These are phyloP conservation scores for Venusia cambrica DNA, from an alignment of 2,888 invertebrate species.

Conservation along the genomic window DNA sequence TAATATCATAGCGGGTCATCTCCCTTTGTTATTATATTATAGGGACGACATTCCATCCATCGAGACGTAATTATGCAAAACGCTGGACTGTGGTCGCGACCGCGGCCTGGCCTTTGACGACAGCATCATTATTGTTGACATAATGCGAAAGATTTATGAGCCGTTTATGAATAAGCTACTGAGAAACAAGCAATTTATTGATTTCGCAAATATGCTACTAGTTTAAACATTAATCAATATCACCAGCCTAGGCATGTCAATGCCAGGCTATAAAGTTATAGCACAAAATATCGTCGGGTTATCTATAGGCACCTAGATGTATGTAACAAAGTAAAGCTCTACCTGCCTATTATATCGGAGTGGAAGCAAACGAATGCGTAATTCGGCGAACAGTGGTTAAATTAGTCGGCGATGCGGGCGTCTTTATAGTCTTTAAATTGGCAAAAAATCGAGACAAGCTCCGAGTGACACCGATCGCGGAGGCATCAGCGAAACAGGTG, in stretches of 20 bases:
- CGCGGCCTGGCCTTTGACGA: constrained; percentile 73
- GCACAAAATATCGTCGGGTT: constrained; percentile 3
- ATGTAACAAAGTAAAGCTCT: constrained; percentile 19
- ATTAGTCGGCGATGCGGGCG: constrained; percentile 78
- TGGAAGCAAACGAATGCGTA: constrained; percentile 55
- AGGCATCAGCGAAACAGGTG: constrained; percentile 80
- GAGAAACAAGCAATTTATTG: constrained; percentile 46
- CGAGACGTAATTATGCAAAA: constrained; percentile 75
- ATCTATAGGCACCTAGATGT: constrained; percentile 6
- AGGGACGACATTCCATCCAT: constrained; percentile 71
- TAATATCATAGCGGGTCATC: constrained; percentile 68
- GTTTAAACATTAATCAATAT: constrained; percentile 9
- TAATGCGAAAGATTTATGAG: constrained; percentile 55
- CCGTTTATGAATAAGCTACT: constrained; percentile 67
- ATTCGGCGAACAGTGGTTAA: constrained; percentile 76
- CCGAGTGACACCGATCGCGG: constrained; percentile 77
- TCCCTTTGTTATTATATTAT: constrained; percentile 78
- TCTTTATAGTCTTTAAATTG: constrained; percentile 79
- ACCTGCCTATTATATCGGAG: constrained; percentile 13
- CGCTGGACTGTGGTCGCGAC: constrained; percentile 66
- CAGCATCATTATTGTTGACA: constrained; percentile 76
- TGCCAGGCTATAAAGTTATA: constrained; percentile 1
- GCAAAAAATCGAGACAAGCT: constrained; percentile 77
- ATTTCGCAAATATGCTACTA: constrained; percentile 10
- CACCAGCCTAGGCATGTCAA: not conserved